phyloP scores from a whole-genome alignment of 2,113 vertebrate genomes.

The Corydoras maculifer region DNA sequence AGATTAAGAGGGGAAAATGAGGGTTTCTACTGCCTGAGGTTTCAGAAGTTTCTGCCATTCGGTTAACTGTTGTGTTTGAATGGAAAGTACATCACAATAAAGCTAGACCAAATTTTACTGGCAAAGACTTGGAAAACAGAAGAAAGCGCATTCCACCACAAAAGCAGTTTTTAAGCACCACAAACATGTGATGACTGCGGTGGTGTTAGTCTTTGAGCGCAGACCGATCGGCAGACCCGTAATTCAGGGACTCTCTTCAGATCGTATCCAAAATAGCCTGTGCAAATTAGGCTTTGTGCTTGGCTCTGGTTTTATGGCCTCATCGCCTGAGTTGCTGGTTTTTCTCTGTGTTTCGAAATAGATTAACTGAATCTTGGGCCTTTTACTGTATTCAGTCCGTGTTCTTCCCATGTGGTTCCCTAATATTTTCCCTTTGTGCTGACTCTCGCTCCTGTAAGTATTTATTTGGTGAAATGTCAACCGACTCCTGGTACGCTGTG shows the following conservation, averaged over 20 bases:
- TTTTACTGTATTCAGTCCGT: neutral
- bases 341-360: slow-evolving; percentile 9
- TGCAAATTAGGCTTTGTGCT: slow-evolving; percentile 43
- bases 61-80: slow-evolving; percentile 21
- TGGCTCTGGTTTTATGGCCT: slow-evolving; percentile 16
- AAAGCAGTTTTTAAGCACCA: slow-evolving; percentile 29
- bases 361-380: slow-evolving; percentile 18
- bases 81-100: slow-evolving; percentile 38
- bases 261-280: slow-evolving; percentile 40
- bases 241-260: slow-evolving; percentile 44
- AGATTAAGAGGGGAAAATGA: neutral
- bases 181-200: slow-evolving; percentile 40
- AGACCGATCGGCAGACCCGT: slow-evolving; percentile 34
- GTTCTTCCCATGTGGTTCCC: neutral
- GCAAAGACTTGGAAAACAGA: slow-evolving; percentile 22
- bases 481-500: too few relatives aligned
- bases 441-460: neutral
- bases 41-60: slow-evolving; percentile 34
- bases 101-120: slow-evolving; percentile 30
- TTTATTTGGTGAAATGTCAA: neutral
- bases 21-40: neutral
- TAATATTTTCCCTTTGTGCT: too few relatives aligned
- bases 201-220: slow-evolving; percentile 27
- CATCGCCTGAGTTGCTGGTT: slow-evolving; percentile 3
- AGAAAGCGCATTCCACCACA: slow-evolving; percentile 33